Conservation (phyloP, 2,113 vertebrate species). For the Elaphurus davidianus region DNA sequence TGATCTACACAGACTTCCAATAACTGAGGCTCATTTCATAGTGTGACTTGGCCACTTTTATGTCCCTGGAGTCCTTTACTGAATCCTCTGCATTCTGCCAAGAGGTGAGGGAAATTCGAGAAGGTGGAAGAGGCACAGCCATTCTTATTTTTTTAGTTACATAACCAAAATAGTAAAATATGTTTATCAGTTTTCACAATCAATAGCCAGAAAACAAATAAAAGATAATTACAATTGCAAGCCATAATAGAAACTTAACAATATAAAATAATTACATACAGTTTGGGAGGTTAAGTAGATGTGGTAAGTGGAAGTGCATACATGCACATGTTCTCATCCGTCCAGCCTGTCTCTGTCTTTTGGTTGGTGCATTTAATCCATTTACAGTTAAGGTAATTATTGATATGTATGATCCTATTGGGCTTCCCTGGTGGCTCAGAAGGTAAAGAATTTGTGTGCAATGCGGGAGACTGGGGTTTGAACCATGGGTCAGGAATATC, state of each 20-base stretch:
- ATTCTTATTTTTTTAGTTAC: neutral
- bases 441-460: neutral
- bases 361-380: neutral
- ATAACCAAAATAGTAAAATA: neutral
- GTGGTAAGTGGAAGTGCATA: neutral
- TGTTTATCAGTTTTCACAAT: neutral
- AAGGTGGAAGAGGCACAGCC: neutral
- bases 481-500: neutral
- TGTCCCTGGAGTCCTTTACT: neutral
- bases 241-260: neutral
- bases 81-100: neutral
- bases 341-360: neutral
- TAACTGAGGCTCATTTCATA: neutral
- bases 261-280: neutral
- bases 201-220: neutral
- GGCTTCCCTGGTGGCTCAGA: neutral
- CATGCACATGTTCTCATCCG: neutral
- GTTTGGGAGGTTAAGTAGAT: neutral
- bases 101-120: neutral
- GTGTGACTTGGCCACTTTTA: neutral
- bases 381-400: neutral
- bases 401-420: neutral
- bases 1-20: neutral
- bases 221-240: neutral
- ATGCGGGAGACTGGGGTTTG: neutral